phyloP scores from a whole-genome alignment of 1,140 invertebrate species.

The Drosophila novamexicana region DNA sequence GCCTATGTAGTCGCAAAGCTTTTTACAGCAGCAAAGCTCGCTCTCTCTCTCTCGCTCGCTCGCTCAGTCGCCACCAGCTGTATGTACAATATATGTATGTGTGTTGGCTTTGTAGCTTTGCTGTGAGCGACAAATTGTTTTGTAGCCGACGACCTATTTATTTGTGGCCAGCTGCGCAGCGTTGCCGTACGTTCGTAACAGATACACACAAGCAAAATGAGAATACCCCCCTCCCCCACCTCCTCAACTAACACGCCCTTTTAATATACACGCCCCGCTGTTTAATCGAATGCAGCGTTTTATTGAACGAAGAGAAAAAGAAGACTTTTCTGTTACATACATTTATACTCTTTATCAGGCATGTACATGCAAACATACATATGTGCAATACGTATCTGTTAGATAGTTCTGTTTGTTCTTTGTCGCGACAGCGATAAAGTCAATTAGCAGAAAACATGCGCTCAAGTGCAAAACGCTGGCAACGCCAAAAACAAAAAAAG shows the following conservation, averaged over 20 bases:
- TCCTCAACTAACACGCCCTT: slow-evolving; percentile 4
- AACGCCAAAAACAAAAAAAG: slow-evolving; percentile 16
- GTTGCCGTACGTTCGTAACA: slow-evolving; percentile 13
- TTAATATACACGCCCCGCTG: neutral
- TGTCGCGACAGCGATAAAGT: slow-evolving; percentile 71
- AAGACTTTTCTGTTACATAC: neutral
- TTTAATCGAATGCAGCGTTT: neutral
- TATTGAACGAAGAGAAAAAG: neutral
- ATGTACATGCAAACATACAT: neutral
- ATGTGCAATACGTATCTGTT: slow-evolving; percentile 17
- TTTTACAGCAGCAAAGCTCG: slow-evolving; percentile 36
- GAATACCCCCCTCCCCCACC: neutral
- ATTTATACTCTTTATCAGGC: slow-evolving; percentile 7
- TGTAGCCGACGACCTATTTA: slow-evolving; percentile 52
- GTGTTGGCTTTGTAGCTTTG: slow-evolving; percentile 35
- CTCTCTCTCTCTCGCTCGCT: slow-evolving; percentile 6
- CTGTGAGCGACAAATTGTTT: slow-evolving; percentile 49
- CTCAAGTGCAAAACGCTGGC: slow-evolving; percentile 50
- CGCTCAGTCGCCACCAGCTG: neutral
- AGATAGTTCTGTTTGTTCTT: slow-evolving; percentile 76
- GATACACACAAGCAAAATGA: slow-evolving; percentile 9
- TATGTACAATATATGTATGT: neutral
- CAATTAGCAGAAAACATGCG: slow-evolving; percentile 73
- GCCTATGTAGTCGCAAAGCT: slow-evolving; percentile 7
- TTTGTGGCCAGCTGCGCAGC: slow-evolving; percentile 25